phyloP scores from a whole-genome alignment of 2,797 vertebrate species.

The Typhlichthys subterraneus region DNA sequence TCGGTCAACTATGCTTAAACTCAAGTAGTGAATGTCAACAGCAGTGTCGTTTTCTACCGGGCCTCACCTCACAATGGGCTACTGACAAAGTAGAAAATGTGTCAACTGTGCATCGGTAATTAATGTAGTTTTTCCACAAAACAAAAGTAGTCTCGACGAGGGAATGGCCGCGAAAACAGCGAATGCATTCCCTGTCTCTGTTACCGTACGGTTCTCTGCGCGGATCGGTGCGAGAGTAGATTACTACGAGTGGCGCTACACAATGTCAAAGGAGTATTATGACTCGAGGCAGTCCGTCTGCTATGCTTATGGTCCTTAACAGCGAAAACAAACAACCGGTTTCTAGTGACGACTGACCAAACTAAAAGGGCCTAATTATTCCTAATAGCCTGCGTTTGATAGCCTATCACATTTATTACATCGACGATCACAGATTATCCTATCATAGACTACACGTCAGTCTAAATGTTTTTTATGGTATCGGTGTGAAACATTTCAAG shows the following conservation, averaged over 20 bases:
- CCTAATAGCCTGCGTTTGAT: slow-evolving; percentile 25
- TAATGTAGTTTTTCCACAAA: slow-evolving; percentile 43
- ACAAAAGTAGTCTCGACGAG: slow-evolving; percentile 42
- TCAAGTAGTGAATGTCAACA: slow-evolving; percentile 24
- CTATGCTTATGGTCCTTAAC: slow-evolving; percentile 37
- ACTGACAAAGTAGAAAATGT: slow-evolving; percentile 28
- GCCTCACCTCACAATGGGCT: neutral
- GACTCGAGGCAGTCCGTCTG: slow-evolving; percentile 61
- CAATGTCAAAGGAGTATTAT: slow-evolving; percentile 74
- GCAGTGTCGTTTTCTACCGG: slow-evolving; percentile 1
- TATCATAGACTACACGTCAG: slow-evolving; percentile 15
- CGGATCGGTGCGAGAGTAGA: slow-evolving; percentile 45
- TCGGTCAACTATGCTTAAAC: slow-evolving; percentile 6
- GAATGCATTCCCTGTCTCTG: slow-evolving; percentile 40
- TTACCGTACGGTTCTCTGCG: slow-evolving; percentile 34
- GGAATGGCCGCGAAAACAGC: slow-evolving; percentile 49
- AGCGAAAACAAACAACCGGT: slow-evolving; percentile 63
- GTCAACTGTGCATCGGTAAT: slow-evolving; percentile 40
- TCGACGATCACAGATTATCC: slow-evolving; percentile 4
- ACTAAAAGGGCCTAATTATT: slow-evolving; percentile 27
- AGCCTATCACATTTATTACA: slow-evolving; percentile 25
- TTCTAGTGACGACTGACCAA: slow-evolving; percentile 46
- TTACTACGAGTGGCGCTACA: slow-evolving; percentile 68
- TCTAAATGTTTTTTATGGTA: slow-evolving; percentile 14
- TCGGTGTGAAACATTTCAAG: slow-evolving; percentile 20